Evolutionary conservation across 2,113 vertebrate species (phyloP), one percentile per base, ranked within the genome.

Genomic region (Hemicordylus capensis): DNA sequence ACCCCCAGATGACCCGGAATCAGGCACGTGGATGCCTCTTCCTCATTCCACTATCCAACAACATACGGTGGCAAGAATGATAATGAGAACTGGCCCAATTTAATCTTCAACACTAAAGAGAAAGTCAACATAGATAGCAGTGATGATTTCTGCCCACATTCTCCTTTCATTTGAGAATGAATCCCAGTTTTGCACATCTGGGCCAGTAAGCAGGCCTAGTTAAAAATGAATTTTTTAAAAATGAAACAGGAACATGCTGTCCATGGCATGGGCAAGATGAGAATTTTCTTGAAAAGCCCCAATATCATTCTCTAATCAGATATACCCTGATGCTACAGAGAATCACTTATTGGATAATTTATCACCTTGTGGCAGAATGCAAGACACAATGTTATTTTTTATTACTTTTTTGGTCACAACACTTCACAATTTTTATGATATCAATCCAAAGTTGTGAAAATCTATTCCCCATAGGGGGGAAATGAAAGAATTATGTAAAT

Each of bases 241-340:
- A 66, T 15, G 17, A 54, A 54, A 54, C 6, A 5, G 6, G 83
- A 8, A 72, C 63, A 76, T 63, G 73, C 73, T 28, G 1, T 0
- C 11, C 34, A 0, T 42, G 0, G 3, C 4, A 0, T 79, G 0
- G 9, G 56, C 2, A 87, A 88, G 81, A 66, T 0, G 14, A 85
- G 5, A 81, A 73, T 51, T 15, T 8, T 42, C 89, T 90, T 0
- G 0, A 39, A 42, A 22, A 34, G 14, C 46, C 78, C 64, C 77
- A 58, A 76, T 58, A 85, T 4, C 1, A 8, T 31, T 37, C 10
- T 91, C 46, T 28, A 54, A 72, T 34, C 4, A 70, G 12, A 42
- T 82, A 42, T 37, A 6, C 56, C 83, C 70, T 28, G 46, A 74
- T 54, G 77, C 42, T 89, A 24, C 11, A 72, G 70, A 54, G 37